Conservation (phyloP, 2,888 invertebrate genomes). For the Drepana falcataria region DNA sequence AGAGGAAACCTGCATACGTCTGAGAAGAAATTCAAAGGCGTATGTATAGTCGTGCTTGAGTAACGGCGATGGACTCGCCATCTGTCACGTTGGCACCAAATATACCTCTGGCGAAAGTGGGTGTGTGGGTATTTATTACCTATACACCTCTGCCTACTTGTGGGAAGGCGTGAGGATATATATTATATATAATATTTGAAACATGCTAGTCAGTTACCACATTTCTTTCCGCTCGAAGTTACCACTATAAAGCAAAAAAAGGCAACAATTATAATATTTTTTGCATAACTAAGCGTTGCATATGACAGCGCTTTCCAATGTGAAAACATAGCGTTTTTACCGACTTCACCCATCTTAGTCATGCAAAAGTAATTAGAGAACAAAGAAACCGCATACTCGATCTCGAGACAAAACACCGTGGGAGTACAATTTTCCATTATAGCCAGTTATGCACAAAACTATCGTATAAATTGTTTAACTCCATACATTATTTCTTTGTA, state of each 20-base stretch:
- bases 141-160: too few species aligned
- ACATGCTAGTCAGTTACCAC: too few species aligned
- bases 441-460: background rate
- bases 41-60: too few species aligned
- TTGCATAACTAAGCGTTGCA: constrained; percentile 18
- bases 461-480: constrained; percentile 3
- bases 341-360: constrained; percentile 44
- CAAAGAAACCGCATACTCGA: constrained; percentile 4
- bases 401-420: constrained; percentile 25
- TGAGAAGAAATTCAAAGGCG: too few species aligned
- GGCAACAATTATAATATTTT: constrained; percentile 12
- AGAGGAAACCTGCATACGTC: too few species aligned
- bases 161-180: too few species aligned
- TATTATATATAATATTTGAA: too few species aligned
- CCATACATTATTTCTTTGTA: background rate
- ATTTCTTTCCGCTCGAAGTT: background rate
- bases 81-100: too few species aligned
- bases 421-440: constrained; percentile 29
- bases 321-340: constrained; percentile 48
- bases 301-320: constrained; percentile 54
- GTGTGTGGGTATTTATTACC: too few species aligned
- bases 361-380: constrained; percentile 65
- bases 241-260: constrained; percentile 4
- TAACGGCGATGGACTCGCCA: too few species aligned
- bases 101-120: too few species aligned